Evolutionary conservation across 23 tunicate species (phyloP), one percentile per base, ranked within the genome.

Genomic region (Ascidia mentula): DNA sequence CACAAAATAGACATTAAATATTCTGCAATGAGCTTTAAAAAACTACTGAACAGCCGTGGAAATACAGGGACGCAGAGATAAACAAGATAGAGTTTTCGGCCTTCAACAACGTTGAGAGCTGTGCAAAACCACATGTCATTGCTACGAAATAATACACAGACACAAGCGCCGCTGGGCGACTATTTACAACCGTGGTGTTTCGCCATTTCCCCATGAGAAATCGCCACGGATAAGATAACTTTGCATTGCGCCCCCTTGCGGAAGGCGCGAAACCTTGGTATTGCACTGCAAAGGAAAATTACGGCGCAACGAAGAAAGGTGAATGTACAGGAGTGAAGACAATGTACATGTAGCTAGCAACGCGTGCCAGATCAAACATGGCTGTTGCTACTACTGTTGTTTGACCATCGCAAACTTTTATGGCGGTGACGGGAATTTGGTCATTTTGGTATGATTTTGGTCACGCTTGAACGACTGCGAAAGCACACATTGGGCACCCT

Each of bases 81-180:
- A 53, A 53, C 65, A 9, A 9, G n/a, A n/a, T n/a, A n/a, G n/a
- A 45, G n/a, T n/a, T n/a, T 18, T 33, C 46, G 46, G 46, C 33
- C 78, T n/a, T 38, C 53, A 37, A 28, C 38, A 37, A 36, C 37
- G 46, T 31, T 37, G 78, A 60, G 34, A 79, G 33, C 73, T 79
- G 82, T 79, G 82, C 82, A 79, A 79, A 79, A 79, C 82, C 74
- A 36, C 82, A 79, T 79, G 82, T 79, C 82, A 31, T 60, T 77
- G 80, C 80, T 77, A 77, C 80, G 80, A 30, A 70, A 40, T 45
- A 77, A 42, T 77, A 77, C 69, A 38, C 13, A 9, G 7, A 3
- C 22, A 28, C 22, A 6, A 28, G 65, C 65, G 65, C 65, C 65
- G 22, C 28, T 53, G 12, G 65, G 65, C 24, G 24, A 28, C 53